phyloP scores from a whole-genome alignment of 2,113 vertebrate species.

The Tupaia chinensis region DNA sequence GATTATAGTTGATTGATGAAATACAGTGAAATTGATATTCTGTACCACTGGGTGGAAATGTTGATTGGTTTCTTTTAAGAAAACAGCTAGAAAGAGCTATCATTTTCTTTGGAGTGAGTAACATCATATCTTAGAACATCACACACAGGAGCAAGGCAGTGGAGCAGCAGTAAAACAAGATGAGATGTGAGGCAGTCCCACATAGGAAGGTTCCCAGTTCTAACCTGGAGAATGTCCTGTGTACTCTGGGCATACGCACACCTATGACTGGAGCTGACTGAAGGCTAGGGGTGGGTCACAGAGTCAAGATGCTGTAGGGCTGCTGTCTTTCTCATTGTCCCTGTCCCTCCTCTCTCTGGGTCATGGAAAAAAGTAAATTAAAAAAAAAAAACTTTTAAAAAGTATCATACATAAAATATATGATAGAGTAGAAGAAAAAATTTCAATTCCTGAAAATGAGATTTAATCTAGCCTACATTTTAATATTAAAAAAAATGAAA shows the following conservation, averaged over 20 bases:
- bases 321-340: too few species aligned
- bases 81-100: not conserved
- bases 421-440: not conserved
- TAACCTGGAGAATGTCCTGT: too few species aligned
- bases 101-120: not conserved
- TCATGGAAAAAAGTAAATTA: too few species aligned
- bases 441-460: not conserved
- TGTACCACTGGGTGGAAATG: not conserved
- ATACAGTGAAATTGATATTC: not conserved
- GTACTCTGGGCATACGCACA: too few species aligned
- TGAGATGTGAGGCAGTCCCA: too few species aligned
- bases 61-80: not conserved
- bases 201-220: too few species aligned
- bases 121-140: not conserved
- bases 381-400: constrained; percentile 21
- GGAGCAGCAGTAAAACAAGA: too few species aligned
- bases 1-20: not conserved
- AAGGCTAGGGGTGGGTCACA: too few species aligned
- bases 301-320: too few species aligned
- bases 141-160: too few species aligned
- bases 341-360: too few species aligned
- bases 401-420: not conserved
- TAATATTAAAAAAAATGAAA: not conserved
- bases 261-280: too few species aligned
- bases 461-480: not conserved